Conservation (phyloP, 2,797 vertebrate species). For the Lepilemur septentrionalis region DNA sequence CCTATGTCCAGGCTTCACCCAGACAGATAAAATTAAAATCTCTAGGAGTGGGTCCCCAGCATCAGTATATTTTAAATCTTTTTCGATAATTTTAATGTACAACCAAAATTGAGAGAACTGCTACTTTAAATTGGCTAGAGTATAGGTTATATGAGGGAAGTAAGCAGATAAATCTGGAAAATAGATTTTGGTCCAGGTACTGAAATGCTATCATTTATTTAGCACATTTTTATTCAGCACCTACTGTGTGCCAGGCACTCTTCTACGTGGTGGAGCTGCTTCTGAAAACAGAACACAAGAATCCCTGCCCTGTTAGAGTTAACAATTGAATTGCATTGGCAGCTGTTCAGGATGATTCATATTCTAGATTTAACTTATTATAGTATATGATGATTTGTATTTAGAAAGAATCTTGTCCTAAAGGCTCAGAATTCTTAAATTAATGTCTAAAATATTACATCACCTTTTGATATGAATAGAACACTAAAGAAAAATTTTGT, state of each 20-base stretch:
- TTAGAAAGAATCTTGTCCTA: neutral
- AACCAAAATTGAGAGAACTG: neutral
- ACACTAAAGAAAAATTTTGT: neutral
- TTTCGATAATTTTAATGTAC: neutral
- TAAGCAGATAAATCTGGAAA: neutral
- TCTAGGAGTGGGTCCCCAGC: neutral
- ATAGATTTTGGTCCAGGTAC: neutral
- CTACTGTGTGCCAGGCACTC: neutral
- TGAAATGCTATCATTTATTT: neutral
- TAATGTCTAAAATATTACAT: conserved; percentile 15
- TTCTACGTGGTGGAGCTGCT: neutral
- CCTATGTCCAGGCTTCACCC: neutral
- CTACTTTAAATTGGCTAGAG: neutral
- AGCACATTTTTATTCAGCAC: neutral
- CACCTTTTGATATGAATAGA: neutral
- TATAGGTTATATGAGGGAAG: neutral
- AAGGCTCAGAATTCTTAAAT: conserved; percentile 34
- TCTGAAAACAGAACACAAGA: neutral
- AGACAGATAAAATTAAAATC: neutral
- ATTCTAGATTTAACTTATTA: neutral
- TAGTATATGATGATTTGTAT: neutral
- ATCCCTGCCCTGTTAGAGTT: neutral
- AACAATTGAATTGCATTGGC: neutral
- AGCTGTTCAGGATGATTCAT: conserved; percentile 1
- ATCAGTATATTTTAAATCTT: neutral